Conservation (phyloP, 2,888 invertebrate species). For the Aphelenchoides bicaudatus region DNA sequence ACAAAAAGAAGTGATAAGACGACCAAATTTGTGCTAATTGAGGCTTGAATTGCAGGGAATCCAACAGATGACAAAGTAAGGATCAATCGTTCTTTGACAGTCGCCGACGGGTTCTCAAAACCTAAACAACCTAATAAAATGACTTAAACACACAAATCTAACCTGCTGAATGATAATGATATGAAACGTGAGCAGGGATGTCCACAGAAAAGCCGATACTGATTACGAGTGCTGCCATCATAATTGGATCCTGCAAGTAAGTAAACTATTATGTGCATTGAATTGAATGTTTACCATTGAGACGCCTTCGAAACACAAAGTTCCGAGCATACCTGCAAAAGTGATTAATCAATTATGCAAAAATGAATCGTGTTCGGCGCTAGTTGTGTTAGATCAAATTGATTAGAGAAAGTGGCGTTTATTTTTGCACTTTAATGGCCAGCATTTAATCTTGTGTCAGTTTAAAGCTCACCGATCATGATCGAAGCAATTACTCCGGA, state of each 20-base stretch:
- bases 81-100: slow-evolving; percentile 12
- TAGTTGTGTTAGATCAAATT: no score
- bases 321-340: slow-evolving; percentile 43
- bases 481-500: slow-evolving; percentile 42
- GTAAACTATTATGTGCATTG: neutral
- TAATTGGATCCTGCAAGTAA: slow-evolving; percentile 45
- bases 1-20: slow-evolving; percentile 52
- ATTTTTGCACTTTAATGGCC: no score
- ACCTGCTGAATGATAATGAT: slow-evolving; percentile 49
- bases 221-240: slow-evolving; percentile 55
- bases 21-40: slow-evolving; percentile 50
- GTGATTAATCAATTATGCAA: neutral
- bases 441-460: no score
- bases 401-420: no score
- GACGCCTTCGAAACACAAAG: slow-evolving; percentile 45
- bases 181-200: slow-evolving; percentile 53
- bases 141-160: slow-evolving; percentile 7
- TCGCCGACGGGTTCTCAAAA: neutral
- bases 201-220: slow-evolving; percentile 55
- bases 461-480: slow-evolving; percentile 39
- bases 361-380: neutral
- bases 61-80: slow-evolving; percentile 32
- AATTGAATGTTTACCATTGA: slow-evolving; percentile 36
- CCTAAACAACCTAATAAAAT: neutral
- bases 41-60: slow-evolving; percentile 40